Conservation (phyloP, 1,140 invertebrate species). For the Ceratitis capitata region DNA sequence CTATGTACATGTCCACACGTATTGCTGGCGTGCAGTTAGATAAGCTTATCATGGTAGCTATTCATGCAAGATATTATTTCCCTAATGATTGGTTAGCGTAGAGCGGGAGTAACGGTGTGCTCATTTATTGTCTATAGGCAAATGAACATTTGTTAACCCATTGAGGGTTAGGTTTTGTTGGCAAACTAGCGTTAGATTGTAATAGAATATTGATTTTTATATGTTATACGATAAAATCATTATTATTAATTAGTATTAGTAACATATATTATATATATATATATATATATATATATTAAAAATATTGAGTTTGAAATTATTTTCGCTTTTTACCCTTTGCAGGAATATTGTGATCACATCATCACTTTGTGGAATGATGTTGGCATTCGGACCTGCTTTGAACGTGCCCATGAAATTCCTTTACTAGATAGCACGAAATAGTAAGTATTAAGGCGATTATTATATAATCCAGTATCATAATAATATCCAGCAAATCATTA, state of each 20-base stretch:
- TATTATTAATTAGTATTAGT: background rate
- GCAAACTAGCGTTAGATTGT: background rate
- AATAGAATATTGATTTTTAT: background rate
- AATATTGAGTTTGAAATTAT: background rate
- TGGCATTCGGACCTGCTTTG: constrained; percentile 77
- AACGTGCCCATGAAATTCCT: constrained; percentile 81
- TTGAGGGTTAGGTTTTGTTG: background rate
- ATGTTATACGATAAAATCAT: background rate
- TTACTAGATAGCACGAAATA: constrained; percentile 85
- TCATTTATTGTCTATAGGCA: background rate
- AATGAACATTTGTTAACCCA: background rate
- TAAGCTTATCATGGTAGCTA: background rate
- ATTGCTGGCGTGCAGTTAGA: background rate
- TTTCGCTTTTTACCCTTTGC: constrained; percentile 47
- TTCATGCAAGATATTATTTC: background rate
- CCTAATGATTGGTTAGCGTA: background rate
- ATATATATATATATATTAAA: background rate
- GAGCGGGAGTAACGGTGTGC: background rate
- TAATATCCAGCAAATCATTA: constrained; percentile 34
- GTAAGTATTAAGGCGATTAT: constrained; percentile 70
- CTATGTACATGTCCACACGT: background rate
- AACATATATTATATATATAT: too few relatives aligned
- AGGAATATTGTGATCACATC: constrained; percentile 77
- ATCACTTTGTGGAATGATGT: constrained; percentile 71
- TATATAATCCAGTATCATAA: too few relatives aligned